Conservation (phyloP, 2,888 invertebrate species). For the Atethmia centrago region DNA sequence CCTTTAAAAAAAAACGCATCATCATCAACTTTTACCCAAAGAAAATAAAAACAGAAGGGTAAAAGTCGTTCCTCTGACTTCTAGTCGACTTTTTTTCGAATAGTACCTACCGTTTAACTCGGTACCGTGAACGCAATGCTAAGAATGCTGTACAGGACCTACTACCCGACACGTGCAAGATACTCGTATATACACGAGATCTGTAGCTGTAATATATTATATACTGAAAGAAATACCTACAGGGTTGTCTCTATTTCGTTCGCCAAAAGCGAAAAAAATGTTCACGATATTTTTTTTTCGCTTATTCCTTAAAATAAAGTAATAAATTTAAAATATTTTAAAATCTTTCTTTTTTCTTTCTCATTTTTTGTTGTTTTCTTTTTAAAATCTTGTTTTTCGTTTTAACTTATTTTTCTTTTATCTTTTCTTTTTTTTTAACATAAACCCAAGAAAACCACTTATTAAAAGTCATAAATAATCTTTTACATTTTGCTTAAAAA, state of each 20-base stretch:
- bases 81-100: conserved; percentile 4
- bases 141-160: conserved; percentile 18
- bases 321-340: no score
- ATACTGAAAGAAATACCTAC: background rate
- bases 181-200: background rate
- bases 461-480: no score
- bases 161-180: conserved; percentile 7
- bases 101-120: conserved; percentile 17
- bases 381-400: no score
- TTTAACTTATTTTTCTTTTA: no score
- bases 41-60: background rate
- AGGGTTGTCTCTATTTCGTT: background rate
- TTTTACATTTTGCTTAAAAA: no score
- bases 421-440: no score
- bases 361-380: no score
- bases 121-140: conserved; percentile 6
- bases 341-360: no score
- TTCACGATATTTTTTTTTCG: no score
- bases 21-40: background rate
- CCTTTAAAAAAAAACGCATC: background rate
- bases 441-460: no score
- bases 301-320: no score
- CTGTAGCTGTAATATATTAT: background rate
- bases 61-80: background rate
- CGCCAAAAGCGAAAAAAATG: background rate